phyloP scores from a whole-genome alignment of 2,797 vertebrate genomes.

The Propithecus perrieri region DNA sequence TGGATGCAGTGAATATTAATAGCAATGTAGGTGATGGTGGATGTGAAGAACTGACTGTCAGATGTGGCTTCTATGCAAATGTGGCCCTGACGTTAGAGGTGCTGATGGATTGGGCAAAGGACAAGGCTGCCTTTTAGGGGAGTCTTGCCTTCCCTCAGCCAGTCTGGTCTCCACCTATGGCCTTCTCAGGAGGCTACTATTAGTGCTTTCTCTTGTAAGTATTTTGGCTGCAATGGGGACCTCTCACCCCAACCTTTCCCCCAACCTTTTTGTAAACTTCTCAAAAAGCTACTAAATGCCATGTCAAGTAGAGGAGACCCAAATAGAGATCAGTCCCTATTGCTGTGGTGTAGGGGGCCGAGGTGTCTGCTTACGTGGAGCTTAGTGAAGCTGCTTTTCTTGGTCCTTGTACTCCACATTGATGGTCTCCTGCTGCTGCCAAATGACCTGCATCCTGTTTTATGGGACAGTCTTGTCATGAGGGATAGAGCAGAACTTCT shows the following conservation, averaged over 20 bases:
- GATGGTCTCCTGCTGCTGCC: background rate
- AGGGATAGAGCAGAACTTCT: background rate
- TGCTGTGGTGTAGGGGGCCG: background rate
- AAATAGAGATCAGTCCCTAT: background rate
- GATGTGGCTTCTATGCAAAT: background rate
- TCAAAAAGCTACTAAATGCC: background rate
- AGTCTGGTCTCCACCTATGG: too few relatives aligned
- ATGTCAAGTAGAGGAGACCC: background rate
- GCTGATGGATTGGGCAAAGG: background rate
- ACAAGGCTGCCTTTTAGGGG: background rate
- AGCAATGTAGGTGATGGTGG: background rate
- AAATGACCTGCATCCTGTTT: background rate
- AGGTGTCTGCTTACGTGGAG: background rate
- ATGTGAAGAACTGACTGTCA: background rate
- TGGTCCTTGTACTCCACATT: background rate
- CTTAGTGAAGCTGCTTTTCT: background rate
- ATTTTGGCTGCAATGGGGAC: background rate
- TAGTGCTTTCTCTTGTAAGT: background rate
- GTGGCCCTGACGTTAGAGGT: background rate
- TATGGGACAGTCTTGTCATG: background rate
- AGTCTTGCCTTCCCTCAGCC: too few relatives aligned
- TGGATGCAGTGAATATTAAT: slow-evolving; percentile 9
- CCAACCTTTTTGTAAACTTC: background rate
- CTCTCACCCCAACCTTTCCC: background rate
- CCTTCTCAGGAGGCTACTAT: background rate